Evolutionary conservation across 30 jellyfish, hydroid and myxozoan genomes (phyloP), one percentile per base, ranked within the genome.

Genomic region (Chironex yamaguchii): DNA sequence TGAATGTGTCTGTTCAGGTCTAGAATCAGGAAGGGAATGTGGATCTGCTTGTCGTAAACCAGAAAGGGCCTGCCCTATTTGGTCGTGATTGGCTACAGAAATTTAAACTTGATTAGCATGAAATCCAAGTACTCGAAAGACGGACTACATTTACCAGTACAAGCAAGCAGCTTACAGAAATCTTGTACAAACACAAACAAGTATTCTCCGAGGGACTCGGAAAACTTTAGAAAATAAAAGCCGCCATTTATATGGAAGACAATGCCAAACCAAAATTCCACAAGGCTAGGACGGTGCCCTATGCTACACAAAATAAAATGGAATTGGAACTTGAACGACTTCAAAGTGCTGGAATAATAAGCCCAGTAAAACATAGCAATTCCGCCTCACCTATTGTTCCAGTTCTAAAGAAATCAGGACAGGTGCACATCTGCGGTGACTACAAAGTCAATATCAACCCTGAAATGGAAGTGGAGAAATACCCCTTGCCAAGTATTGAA

Each of bases 201-300:
- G 92, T 82, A 4, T 69, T 68, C 49, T 62, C 28, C 25, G 58
- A 27, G 0, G 86, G 23, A 4, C 24, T 80, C 25, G 92, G 89
- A 23, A 23, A 30, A 11, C 28, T 69, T 49, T 34, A 67, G 33
- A 62, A 69, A 27, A 67, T 28, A 28, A 20, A 29, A 36, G 92
- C 51, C 12, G 22, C 62, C 14, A 29, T 82, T 17, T n/a, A 34
- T 3, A 17, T 82, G 26, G 29, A 49, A 24, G 67, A 67, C 20
- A 72, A 42, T 67, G 92, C 89, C 0, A 35, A 78, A 42, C 93
- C 95, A 24, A 64, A 62, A 20, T 76, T 75, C 64, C 49, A 36
- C 23, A 84, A 36, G 48, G 94, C 96, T 12, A 76, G 85, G 3
- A 63, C 96, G 0, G 91, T 66, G 48, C 97, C 96, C 12, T 89